A percentile compares a stretch with the other conserved stretches of the same genome.
phyloP scores from a whole-genome alignment of 2,113 vertebrate genomes.

The Syngnathus typhle region DNA sequence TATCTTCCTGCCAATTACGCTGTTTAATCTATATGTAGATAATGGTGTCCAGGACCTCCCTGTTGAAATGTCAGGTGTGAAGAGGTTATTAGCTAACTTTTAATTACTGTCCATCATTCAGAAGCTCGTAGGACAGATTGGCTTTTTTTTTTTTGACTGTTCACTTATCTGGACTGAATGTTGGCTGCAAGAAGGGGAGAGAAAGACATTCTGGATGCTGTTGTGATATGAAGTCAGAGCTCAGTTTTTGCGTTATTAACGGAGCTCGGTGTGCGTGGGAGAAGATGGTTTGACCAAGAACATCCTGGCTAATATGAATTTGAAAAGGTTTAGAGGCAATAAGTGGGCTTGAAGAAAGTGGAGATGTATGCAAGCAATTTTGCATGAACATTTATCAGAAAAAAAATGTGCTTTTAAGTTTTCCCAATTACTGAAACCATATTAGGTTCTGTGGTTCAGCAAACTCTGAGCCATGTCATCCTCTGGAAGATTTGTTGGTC shows the following conservation, averaged over 20 bases:
- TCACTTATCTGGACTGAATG: conserved; percentile 56
- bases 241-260: conserved; percentile 59
- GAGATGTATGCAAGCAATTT: conserved; percentile 9
- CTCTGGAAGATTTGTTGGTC: conserved; percentile 4
- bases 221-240: conserved; percentile 17
- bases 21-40: conserved; percentile 99
- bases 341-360: background rate
- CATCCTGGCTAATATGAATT: conserved; percentile 28
- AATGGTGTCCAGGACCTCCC: conserved; percentile 84
- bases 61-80: conserved; percentile 93
- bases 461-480: conserved; percentile 5
- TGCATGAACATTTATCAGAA: conserved; percentile 7
- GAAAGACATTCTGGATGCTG: conserved; percentile 48
- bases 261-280: conserved; percentile 22
- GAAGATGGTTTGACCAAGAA: conserved; percentile 21
- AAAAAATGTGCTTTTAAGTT: conserved; percentile 4
- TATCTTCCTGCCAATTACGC: conserved; percentile 87
- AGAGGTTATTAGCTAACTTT: conserved; percentile 96
- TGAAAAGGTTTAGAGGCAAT: conserved; percentile 20
- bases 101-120: conserved; percentile 97
- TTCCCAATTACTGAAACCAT: conserved; percentile 24
- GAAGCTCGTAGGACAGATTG: conserved; percentile 66
- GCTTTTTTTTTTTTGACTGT: conserved; percentile 46
- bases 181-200: conserved; percentile 41
- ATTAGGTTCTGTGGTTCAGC: conserved; percentile 22